Conservation (phyloP, 1,140 invertebrate species). For the Micrasema minimum region DNA sequence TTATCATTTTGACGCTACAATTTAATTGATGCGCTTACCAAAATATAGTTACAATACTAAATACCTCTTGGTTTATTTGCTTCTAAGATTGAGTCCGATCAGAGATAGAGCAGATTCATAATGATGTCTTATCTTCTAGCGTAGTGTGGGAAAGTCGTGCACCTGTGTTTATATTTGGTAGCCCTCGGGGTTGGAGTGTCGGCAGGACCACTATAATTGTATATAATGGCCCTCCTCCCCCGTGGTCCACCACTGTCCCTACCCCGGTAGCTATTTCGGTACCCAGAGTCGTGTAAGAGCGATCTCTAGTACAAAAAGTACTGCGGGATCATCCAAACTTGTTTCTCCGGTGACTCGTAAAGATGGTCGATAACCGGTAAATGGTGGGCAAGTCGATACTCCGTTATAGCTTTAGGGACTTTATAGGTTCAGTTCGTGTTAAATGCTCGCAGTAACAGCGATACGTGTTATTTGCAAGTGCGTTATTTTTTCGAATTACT, state of each 20-base stretch:
- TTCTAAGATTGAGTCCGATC: no score
- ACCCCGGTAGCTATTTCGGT: constrained; percentile 7
- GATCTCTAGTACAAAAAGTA: constrained; percentile 1
- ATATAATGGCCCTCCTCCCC: neutral
- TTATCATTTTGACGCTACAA: no score
- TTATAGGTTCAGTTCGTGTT: constrained; percentile 16
- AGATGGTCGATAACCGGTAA: constrained; percentile 34
- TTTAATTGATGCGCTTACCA: no score
- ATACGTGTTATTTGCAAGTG: constrained; percentile 11
- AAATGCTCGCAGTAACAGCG: constrained; percentile 1
- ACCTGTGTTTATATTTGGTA: constrained; percentile 16
- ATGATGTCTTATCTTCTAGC: constrained; percentile 8
- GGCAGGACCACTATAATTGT: neutral
- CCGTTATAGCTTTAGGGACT: constrained; percentile 43
- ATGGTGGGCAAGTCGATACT: constrained; percentile 33
- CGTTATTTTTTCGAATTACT: neutral
- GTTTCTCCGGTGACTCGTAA: constrained; percentile 32
- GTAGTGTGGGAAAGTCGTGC: constrained; percentile 17
- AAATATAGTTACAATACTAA: no score
- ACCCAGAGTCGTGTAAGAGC: neutral
- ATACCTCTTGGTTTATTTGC: no score
- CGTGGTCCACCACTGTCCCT: no score
- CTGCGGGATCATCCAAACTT: constrained; percentile 22
- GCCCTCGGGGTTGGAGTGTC: neutral
- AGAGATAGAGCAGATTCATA: neutral